Evolutionary conservation across 2,888 invertebrate species (phyloP).

Genomic region (Phanerotoma sp.): DNA sequence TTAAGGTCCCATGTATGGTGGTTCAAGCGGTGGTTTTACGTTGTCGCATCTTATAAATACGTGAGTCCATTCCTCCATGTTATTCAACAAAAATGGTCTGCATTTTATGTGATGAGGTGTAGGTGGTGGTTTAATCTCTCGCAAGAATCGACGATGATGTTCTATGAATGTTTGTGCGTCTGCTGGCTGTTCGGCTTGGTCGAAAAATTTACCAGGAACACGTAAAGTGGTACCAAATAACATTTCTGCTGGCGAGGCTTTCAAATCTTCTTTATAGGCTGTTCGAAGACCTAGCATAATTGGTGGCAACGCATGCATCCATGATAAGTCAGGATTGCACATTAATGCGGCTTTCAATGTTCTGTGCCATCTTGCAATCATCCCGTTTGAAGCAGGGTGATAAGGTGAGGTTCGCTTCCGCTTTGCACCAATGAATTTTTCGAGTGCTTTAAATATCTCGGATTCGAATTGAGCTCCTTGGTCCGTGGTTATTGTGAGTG

Average conservation of each 20-base stretch:
- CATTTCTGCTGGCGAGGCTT: conserved; percentile 30
- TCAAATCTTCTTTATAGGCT: too few species aligned
- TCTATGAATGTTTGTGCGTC: too few species aligned
- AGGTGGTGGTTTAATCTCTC: conserved; percentile 22
- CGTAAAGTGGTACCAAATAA: conserved; percentile 29
- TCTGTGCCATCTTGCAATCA: conserved; percentile 31
- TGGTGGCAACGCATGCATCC: conserved; percentile 26
- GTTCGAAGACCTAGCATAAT: conserved; percentile 31
- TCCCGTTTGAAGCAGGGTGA: conserved; percentile 38
- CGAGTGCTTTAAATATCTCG: conserved; percentile 29
- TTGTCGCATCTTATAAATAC: conserved; percentile 26
- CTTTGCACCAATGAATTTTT: conserved; percentile 19
- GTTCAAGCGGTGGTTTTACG: conserved; percentile 23
- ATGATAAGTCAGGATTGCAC: conserved; percentile 14
- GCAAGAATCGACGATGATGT: conserved; percentile 19
- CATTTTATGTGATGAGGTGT: conserved; percentile 25
- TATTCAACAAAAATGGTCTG: conserved; percentile 24
- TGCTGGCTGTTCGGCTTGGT: background rate
- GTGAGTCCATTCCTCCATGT: conserved; percentile 27
- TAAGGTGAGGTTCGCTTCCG: conserved; percentile 32
- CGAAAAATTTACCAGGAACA: conserved; percentile 31
- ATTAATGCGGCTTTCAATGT: conserved; percentile 19
- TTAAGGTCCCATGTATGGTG: conserved; percentile 36
- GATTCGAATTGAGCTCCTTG: conserved; percentile 42
- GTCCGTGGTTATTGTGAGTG: conserved; percentile 43